phyloP scores from a whole-genome alignment of 2,888 invertebrate species.

The Platycheirus albimanus region DNA sequence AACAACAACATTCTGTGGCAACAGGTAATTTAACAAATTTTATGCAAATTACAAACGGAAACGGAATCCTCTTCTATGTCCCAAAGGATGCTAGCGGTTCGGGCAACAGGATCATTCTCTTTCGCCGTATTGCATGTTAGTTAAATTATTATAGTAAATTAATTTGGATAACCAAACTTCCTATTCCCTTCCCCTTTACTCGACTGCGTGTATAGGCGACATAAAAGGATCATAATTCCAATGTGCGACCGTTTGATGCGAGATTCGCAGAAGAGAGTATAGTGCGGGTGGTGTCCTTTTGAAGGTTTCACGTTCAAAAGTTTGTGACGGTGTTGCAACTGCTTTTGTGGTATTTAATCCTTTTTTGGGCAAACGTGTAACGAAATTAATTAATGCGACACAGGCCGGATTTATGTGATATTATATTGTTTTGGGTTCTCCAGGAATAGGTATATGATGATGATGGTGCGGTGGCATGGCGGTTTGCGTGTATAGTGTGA shows the following conservation, averaged over 20 bases:
- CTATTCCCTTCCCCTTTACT: neutral
- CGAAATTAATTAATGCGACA: conserved; percentile 82
- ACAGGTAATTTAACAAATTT: conserved; percentile 80
- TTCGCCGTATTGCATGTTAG: conserved; percentile 76
- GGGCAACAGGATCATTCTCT: conserved; percentile 73
- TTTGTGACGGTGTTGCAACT: conserved; percentile 71
- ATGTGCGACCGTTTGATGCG: conserved; percentile 71
- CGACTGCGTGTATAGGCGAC: conserved; percentile 15
- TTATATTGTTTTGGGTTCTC: conserved; percentile 68
- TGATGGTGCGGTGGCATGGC: conserved; percentile 8
- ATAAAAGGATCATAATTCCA: conserved; percentile 74
- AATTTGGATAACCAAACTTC: conserved; percentile 76
- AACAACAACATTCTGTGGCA: conserved; percentile 72
- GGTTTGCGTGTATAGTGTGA: neutral
- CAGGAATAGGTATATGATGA: no score
- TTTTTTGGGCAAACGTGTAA: conserved; percentile 79
- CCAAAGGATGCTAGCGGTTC: conserved; percentile 64
- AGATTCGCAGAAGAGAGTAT: conserved; percentile 10
- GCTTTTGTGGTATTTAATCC: conserved; percentile 80
- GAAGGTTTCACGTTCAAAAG: conserved; percentile 69
- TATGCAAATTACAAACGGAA: conserved; percentile 83
- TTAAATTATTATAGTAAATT: conserved; percentile 81
- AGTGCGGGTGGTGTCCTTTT: conserved; percentile 42
- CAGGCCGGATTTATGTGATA: conserved; percentile 80
- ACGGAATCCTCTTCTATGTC: conserved; percentile 75